Conservation (phyloP, 2,888 invertebrate genomes). For the Papilio elwesi region DNA sequence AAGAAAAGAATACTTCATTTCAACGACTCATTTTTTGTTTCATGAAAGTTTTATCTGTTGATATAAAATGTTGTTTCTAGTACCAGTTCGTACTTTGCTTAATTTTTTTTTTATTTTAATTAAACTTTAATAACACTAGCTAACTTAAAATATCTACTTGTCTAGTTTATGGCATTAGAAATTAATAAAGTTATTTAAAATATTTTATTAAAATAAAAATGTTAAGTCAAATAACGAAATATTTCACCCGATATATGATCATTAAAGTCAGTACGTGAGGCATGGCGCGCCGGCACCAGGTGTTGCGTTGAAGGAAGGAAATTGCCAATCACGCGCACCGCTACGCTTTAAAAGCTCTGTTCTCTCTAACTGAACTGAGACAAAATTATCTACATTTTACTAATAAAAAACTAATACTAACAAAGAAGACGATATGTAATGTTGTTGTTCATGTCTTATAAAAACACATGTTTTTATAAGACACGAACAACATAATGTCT, state of each 20-base stretch:
- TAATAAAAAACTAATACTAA: no score
- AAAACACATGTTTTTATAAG: no score
- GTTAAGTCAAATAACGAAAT: background rate
- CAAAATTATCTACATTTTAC: slow-evolving; percentile 12
- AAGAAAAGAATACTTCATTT: slow-evolving; percentile 13
- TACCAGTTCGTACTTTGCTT: background rate
- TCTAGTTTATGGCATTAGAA: no score
- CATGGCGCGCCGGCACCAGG: slow-evolving; percentile 20
- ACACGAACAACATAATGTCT: no score
- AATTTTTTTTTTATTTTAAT: no score
- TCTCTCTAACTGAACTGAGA: slow-evolving; percentile 3
- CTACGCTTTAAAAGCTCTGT: slow-evolving; percentile 21
- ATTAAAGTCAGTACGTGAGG: slow-evolving; percentile 28
- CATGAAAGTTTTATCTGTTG: background rate
- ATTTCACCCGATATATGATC: slow-evolving; percentile 25
- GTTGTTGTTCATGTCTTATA: no score
- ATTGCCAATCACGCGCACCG: slow-evolving; percentile 37
- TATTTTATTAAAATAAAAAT: background rate
- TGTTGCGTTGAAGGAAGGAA: slow-evolving; percentile 22
- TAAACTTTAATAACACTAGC: no score
- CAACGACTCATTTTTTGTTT: slow-evolving; percentile 7
- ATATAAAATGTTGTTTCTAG: background rate
- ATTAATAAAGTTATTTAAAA: no score
- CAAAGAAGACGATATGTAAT: no score
- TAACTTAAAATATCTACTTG: no score